Conservation (phyloP, 2,797 vertebrate species). For the Sylvilagus floridanus region DNA sequence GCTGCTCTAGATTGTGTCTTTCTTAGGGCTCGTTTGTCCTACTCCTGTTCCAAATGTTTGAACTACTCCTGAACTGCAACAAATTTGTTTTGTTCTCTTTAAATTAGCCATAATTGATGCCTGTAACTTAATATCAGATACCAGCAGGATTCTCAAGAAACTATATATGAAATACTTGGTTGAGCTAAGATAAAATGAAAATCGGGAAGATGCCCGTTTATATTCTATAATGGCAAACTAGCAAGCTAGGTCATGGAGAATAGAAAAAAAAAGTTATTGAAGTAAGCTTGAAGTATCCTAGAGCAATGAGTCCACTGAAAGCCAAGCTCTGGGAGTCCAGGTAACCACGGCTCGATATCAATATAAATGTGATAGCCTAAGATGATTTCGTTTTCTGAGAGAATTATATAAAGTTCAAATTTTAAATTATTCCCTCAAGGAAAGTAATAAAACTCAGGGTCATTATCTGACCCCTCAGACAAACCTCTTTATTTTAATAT, state of each 20-base stretch:
- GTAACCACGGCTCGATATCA: background rate
- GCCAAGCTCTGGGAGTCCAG: background rate
- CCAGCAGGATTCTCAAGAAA: background rate
- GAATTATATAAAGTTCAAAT: background rate
- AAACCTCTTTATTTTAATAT: background rate
- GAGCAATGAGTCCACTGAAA: background rate
- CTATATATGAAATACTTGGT: background rate
- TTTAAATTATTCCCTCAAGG: background rate
- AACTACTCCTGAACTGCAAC: background rate
- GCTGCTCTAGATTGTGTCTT: background rate
- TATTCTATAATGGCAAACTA: background rate
- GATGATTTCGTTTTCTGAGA: background rate
- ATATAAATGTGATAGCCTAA: background rate
- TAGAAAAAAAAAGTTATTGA: background rate
- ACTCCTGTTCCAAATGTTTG: background rate
- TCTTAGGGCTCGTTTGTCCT: background rate
- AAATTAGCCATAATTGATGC: background rate
- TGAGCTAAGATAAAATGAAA: background rate
- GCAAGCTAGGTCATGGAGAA: background rate
- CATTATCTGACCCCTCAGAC: background rate
- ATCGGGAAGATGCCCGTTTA: background rate
- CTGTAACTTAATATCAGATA: background rate
- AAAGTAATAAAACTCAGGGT: background rate
- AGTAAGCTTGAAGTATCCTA: background rate
- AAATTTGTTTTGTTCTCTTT: background rate